Evolutionary conservation across 2,888 invertebrate genomes (phyloP).

Genomic region (Cheilosia impressa): DNA sequence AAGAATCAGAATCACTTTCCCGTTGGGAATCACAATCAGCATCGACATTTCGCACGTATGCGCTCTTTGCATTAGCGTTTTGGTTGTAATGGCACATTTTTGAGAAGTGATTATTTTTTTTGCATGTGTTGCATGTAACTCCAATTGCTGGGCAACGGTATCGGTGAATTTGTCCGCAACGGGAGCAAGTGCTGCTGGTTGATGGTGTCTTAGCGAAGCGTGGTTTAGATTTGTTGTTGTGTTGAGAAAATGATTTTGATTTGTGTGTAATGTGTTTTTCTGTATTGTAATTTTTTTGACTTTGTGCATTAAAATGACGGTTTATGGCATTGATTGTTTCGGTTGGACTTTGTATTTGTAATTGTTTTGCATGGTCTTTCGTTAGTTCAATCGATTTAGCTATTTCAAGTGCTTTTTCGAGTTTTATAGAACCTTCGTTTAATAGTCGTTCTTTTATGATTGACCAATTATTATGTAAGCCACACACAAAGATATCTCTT

Average conservation of each 20-base stretch:
- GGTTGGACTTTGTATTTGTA: slow-evolving; percentile 27
- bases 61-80: slow-evolving; percentile 1
- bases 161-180: slow-evolving; percentile 23
- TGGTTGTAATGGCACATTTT: background rate
- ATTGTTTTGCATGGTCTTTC: slow-evolving; percentile 21
- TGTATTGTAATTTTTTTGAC: background rate
- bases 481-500: slow-evolving; percentile 27
- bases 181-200: slow-evolving; percentile 23
- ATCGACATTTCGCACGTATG: slow-evolving; percentile 11
- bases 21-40: background rate
- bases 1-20: background rate
- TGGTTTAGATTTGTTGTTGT: slow-evolving; percentile 24
- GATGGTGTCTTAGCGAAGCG: background rate
- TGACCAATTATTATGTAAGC: slow-evolving; percentile 14
- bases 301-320: slow-evolving; percentile 1
- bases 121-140: slow-evolving; percentile 10
- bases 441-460: slow-evolving; percentile 13
- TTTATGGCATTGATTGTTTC: slow-evolving; percentile 18
- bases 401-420: slow-evolving; percentile 28
- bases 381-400: slow-evolving; percentile 28
- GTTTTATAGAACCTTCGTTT: slow-evolving; percentile 34
- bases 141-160: slow-evolving; percentile 10
- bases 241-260: slow-evolving; percentile 9
- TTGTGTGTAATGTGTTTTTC: slow-evolving; percentile 8
- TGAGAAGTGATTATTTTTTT: background rate